Evolutionary conservation across 1,140 invertebrate species (phyloP).

Genomic region (Stegodyphus dumicola): DNA sequence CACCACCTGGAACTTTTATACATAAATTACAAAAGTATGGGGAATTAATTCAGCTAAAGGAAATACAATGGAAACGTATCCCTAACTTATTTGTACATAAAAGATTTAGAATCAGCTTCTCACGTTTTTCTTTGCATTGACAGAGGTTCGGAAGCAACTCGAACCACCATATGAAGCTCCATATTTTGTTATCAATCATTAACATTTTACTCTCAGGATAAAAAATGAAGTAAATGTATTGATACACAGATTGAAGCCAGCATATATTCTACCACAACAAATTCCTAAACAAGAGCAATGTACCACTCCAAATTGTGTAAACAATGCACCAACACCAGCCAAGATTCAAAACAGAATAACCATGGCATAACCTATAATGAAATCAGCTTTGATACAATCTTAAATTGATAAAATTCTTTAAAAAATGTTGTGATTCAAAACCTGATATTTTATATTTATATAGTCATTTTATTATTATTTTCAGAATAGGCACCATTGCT

Average conservation of each 20-base stretch:
- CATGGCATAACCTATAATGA: background rate
- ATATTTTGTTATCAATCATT: background rate
- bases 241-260: constrained; percentile 24
- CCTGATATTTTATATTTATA: background rate
- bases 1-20: no score
- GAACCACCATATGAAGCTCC: constrained; percentile 17
- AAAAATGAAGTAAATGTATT: constrained; percentile 14
- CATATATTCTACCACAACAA: constrained; percentile 4
- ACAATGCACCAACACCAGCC: background rate
- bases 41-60: background rate
- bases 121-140: background rate
- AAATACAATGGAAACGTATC: background rate
- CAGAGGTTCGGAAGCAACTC: constrained; percentile 6
- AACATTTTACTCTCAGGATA: constrained; percentile 26
- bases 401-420: no score
- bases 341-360: background rate
- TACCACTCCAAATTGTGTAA: background rate
- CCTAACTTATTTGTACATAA: no score
- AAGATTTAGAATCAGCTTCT: background rate
- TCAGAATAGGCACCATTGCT: no score
- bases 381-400: background rate
- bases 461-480: background rate
- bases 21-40: background rate
- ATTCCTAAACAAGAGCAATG: background rate
- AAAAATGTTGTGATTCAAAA: background rate